A percentile compares a stretch with the other conserved stretches of the same genome.
Conservation (phyloP, 2,888 invertebrate genomes). For the Diplolepis rosae region DNA sequence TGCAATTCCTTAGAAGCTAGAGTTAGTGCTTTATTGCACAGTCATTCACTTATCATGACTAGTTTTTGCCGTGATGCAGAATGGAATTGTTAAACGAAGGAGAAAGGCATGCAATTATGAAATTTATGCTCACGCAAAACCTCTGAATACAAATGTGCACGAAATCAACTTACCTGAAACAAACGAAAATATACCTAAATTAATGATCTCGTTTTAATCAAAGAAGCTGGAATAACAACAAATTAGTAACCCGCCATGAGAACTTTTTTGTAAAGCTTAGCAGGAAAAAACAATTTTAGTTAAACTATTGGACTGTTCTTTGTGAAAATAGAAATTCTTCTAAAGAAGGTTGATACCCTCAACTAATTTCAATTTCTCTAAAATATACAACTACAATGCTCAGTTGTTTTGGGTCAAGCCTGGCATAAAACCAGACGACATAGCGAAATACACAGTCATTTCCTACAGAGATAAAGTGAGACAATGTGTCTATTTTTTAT, state of each 20-base stretch:
- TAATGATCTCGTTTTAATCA: neutral
- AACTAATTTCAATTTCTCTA: neutral
- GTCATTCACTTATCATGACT: constrained; percentile 27
- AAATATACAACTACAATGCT: constrained; percentile 17
- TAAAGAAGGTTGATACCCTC: neutral
- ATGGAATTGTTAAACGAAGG: constrained; percentile 27
- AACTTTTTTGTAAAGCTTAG: neutral
- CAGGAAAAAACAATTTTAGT: neutral
- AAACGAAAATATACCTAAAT: constrained; percentile 17
- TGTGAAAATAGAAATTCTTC: neutral
- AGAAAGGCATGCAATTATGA: constrained; percentile 28
- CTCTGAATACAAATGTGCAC: constrained; percentile 15
- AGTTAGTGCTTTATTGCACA: constrained; percentile 5
- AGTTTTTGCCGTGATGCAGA: constrained; percentile 14
- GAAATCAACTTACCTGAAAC: constrained; percentile 29
- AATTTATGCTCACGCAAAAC: constrained; percentile 25
- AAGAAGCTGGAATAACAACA: neutral
- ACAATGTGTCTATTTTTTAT: neutral
- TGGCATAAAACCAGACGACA: neutral
- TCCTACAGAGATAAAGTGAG: constrained; percentile 13
- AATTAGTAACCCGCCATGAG: neutral
- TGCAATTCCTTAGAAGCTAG: neutral
- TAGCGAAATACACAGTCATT: neutral
- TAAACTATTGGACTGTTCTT: too few species aligned
- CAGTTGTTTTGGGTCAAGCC: constrained; percentile 2